A percentile compares a stretch with the other conserved stretches of the same genome.
Evolutionary conservation across 2,113 vertebrate genomes (phyloP).

Genomic region (Neolamprologus brichardi): DNA sequence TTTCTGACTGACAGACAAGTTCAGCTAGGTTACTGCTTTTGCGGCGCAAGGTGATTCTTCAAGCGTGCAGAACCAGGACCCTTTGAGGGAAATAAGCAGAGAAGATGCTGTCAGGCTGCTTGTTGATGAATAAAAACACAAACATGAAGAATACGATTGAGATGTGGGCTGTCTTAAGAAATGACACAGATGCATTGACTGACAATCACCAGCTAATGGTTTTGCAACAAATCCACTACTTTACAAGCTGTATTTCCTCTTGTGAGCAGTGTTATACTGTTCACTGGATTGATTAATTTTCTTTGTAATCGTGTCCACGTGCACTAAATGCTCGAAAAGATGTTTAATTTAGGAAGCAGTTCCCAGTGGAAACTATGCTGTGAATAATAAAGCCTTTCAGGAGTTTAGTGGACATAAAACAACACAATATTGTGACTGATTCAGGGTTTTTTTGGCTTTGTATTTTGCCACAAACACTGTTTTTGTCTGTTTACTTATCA

Average conservation of each 20-base stretch:
- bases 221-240: neutral
- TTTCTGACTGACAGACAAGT: conserved; percentile 68
- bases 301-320: conserved; percentile 7
- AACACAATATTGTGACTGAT: neutral
- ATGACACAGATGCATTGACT: neutral
- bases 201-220: conserved; percentile 12
- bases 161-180: conserved; percentile 9
- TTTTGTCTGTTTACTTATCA: neutral
- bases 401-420: neutral
- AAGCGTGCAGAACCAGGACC: conserved; percentile 39
- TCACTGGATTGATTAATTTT: conserved; percentile 24
- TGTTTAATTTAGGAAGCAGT: neutral
- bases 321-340: neutral
- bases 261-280: neutral
- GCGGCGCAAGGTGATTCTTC: conserved; percentile 35
- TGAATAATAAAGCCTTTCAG: neutral
- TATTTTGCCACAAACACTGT: neutral
- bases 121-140: conserved; percentile 37
- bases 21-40: conserved; percentile 54
- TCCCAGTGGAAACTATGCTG: neutral
- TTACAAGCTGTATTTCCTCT: neutral
- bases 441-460: neutral
- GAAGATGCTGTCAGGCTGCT: conserved; percentile 43
- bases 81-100: conserved; percentile 41
- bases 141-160: conserved; percentile 30